phyloP scores from a whole-genome alignment of 2,113 vertebrate genomes.

The Anhinga rufa region DNA sequence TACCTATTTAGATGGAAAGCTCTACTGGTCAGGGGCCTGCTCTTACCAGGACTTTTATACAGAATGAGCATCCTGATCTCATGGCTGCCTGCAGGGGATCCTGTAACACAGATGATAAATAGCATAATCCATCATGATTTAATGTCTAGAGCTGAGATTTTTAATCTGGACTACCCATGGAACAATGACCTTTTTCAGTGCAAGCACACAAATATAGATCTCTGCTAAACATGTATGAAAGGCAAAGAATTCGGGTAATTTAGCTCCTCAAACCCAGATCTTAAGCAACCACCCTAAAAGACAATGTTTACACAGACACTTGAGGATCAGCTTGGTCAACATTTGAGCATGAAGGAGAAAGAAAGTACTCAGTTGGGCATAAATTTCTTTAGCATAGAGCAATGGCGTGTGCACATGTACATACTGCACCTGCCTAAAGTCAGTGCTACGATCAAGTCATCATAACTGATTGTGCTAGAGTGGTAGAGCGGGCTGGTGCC shows the following conservation, averaged over 20 bases:
- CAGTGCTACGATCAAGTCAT: background rate
- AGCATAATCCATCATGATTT: background rate
- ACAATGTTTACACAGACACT: background rate
- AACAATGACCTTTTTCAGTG: background rate
- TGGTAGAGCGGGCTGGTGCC: background rate
- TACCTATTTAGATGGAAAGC: background rate
- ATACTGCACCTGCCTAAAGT: background rate
- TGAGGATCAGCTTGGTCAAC: background rate
- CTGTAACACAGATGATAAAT: background rate
- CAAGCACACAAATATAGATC: background rate
- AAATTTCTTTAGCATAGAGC: background rate
- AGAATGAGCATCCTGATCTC: background rate
- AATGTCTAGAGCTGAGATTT: background rate
- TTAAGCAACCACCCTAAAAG: background rate
- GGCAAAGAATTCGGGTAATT: background rate
- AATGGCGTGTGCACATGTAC: background rate
- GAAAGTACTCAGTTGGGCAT: background rate
- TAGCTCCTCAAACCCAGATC: background rate
- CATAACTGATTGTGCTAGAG: background rate
- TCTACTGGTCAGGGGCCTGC: background rate
- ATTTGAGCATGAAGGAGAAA: background rate
- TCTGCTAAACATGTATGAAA: background rate
- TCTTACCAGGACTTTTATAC: background rate
- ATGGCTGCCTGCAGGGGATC: background rate
- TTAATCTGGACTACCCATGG: background rate